These are phyloP conservation scores for Xiphorhynchus elegans DNA, from an alignment of 2,113 vertebrate genomes.

Conservation along the genomic window DNA sequence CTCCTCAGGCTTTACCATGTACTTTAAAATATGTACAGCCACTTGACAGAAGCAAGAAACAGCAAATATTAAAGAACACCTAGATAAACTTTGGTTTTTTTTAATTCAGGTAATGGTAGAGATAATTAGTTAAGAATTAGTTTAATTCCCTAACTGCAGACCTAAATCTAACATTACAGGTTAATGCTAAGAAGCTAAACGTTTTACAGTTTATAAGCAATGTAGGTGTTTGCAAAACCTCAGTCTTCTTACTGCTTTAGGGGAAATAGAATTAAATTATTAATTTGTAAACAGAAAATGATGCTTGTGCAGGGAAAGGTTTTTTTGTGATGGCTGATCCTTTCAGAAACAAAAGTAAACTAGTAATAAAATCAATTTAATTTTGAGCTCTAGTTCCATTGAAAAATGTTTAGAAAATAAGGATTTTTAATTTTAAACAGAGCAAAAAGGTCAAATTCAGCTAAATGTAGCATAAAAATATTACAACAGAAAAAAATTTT, in stretches of 20 bases:
- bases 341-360: background rate
- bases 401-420: background rate
- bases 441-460: background rate
- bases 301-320: background rate
- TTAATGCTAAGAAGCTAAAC: background rate
- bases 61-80: background rate
- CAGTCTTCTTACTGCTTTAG: background rate
- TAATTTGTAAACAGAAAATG: background rate
- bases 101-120: background rate
- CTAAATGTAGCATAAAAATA: background rate
- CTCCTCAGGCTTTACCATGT: background rate
- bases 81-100: background rate
- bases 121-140: background rate
- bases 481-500: background rate
- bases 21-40: background rate
- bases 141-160: background rate
- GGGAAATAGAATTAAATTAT: background rate
- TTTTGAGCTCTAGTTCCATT: background rate
- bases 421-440: background rate
- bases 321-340: background rate
- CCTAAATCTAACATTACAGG: background rate
- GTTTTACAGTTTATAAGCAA: background rate
- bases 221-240: background rate
- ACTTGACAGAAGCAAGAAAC: background rate
- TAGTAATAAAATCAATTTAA: background rate